Base-by-base conservation (phyloP, 2,888 invertebrate genomes). In the Melanophora roralis region DNA sequence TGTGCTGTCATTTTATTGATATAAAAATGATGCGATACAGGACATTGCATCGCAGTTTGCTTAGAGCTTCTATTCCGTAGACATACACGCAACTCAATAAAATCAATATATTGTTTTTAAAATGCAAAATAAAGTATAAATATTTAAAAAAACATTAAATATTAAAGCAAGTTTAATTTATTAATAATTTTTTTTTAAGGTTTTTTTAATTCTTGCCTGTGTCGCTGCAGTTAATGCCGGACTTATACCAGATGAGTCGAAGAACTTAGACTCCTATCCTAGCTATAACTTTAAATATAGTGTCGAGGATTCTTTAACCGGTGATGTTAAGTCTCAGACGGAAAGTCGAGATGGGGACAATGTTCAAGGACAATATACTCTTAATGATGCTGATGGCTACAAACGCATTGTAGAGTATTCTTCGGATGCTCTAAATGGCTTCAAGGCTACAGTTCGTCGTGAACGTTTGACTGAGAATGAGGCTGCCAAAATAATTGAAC, bases 381-480 rank as follows among this genome's bases (percentile, higher is more conserved):
- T 92, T n/a, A 88, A 92, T 74, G 92, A 92, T 82, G 86, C 92
- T 68, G 92, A 92, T 86, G 92, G 92, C 67, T 91, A 90, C 84
- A 90, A 89, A 79, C 90, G 92, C 73, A 90, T 89, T 77, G 92
- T 92, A 14, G 91, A 92, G 64, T 92, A 92, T 86, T 89, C 90
- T 27, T 91, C 91, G 47, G 91, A 91, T 85, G 87, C 89, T 11
- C 87, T 89, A 81, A 90, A 89, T 72, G 92, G 92, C 69, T 92
- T 92, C 85, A 92, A 90, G 80, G 92, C 92, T 67, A 89, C 91
- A 45, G 92, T 92, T 16, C 90, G 90, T 80, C 91, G 90, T 55
- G 91, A 91, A 84, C 91, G 60, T 32, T 76, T 73, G 9, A 27
- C 3, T 27, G 2, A 19, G n/a, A 51, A 23, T 27, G 55, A 12